A percentile compares a stretch with the other conserved stretches of the same genome.
Evolutionary conservation across 2,113 vertebrate species (phyloP).

Genomic region (Phalacrocorax pelagicus): DNA sequence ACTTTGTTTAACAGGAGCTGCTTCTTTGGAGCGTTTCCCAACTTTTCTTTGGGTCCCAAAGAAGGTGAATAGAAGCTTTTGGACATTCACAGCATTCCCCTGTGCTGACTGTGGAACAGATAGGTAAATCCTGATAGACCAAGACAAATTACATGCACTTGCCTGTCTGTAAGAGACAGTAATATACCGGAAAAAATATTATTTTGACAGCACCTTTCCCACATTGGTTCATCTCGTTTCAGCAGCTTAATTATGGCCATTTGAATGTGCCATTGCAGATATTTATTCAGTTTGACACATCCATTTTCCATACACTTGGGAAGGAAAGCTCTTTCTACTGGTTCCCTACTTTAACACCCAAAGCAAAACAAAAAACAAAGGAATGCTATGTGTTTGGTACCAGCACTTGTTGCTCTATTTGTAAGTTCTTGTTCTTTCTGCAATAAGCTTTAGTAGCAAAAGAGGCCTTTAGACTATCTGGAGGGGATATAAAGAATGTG

Average conservation of each 20-base stretch:
- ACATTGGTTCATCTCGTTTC: slow-evolving; percentile 52
- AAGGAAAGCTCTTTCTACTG: slow-evolving; percentile 32
- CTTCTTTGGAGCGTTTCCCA: not conserved
- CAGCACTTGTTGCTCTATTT: slow-evolving; percentile 7
- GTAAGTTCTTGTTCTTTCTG: slow-evolving; percentile 22
- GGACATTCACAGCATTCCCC: not conserved
- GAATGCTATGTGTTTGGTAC: not conserved
- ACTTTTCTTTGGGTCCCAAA: not conserved
- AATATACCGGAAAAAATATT: slow-evolving; percentile 44
- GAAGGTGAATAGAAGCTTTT: not conserved
- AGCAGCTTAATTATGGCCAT: slow-evolving; percentile 57
- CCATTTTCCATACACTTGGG: slow-evolving; percentile 53
- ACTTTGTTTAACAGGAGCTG: not conserved
- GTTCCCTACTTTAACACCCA: not conserved
- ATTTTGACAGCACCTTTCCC: slow-evolving; percentile 54
- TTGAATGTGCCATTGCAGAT: slow-evolving; percentile 58
- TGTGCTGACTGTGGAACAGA: not conserved
- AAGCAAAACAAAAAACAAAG: slow-evolving; percentile 23
- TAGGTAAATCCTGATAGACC: slow-evolving; percentile 45
- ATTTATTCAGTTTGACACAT: slow-evolving; percentile 52
- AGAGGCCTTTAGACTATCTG: slow-evolving; percentile 36
- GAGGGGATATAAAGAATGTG: slow-evolving; percentile 17
- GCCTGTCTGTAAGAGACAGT: slow-evolving; percentile 46
- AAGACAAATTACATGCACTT: slow-evolving; percentile 35
- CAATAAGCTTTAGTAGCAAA: slow-evolving; percentile 30